Evolutionary conservation across 2,888 invertebrate species (phyloP).

Genomic region (Pristionchus fissidentatus): DNA sequence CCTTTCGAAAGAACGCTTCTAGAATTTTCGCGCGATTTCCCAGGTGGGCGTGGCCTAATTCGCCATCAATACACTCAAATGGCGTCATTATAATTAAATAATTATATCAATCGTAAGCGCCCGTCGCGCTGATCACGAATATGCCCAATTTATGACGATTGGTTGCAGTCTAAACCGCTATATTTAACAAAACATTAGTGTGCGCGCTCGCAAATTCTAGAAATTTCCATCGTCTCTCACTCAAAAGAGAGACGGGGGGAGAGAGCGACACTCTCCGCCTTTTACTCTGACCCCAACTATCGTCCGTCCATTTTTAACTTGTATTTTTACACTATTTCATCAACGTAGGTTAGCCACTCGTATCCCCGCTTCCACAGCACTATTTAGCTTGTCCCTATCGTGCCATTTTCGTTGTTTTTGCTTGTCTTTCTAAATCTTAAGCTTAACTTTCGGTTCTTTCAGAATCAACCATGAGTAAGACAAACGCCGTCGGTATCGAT

Average conservation of each 20-base stretch:
- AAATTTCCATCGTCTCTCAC: neutral
- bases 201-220: conserved; percentile 16
- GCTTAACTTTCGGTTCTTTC: too few relatives aligned
- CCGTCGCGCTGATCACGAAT: neutral
- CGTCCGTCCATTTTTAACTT: neutral
- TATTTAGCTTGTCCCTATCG: too few relatives aligned
- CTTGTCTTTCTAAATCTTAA: too few relatives aligned
- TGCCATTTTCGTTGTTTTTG: too few relatives aligned
- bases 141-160: neutral
- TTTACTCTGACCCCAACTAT: too few relatives aligned
- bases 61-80: neutral
- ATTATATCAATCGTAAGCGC: neutral
- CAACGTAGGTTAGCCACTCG: too few relatives aligned
- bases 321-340: too few relatives aligned
- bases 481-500: conserved; percentile 75
- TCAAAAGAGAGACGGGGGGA: neutral
- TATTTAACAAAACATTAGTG: neutral
- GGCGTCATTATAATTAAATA: neutral
- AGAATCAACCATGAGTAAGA: conserved; percentile 58
- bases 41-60: neutral
- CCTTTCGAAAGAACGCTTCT: neutral
- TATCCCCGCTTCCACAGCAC: too few relatives aligned
- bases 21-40: neutral
- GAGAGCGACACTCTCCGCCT: neutral
- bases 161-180: neutral